These are phyloP conservation scores for Pegoplata infirma DNA, from an alignment of 2,888 invertebrate species.

Conservation along the genomic window DNA sequence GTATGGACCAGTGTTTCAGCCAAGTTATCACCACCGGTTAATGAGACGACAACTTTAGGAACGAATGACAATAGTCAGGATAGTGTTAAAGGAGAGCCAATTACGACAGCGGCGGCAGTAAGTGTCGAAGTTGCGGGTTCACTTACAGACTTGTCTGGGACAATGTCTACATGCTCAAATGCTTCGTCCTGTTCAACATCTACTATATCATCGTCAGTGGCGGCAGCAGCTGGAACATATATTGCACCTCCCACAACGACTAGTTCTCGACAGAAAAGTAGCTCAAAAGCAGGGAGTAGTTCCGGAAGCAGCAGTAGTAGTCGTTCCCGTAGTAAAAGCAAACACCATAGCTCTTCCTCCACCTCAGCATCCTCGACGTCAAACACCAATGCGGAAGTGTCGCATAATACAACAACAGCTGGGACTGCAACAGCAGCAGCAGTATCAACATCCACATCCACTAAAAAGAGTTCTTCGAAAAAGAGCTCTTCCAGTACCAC, in stretches of 20 bases:
- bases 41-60: slow-evolving; percentile 34
- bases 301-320: slow-evolving; percentile 67
- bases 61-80: slow-evolving; percentile 67
- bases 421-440: slow-evolving; percentile 27
- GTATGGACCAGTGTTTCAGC: slow-evolving; percentile 70
- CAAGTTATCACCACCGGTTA: slow-evolving; percentile 61
- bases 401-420: slow-evolving; percentile 47
- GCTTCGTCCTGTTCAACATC: slow-evolving; percentile 67
- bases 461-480: slow-evolving; percentile 56
- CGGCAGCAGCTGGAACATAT: slow-evolving; percentile 29
- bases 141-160: slow-evolving; percentile 62
- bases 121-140: slow-evolving; percentile 64
- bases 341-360: slow-evolving; percentile 58
- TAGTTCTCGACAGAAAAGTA: slow-evolving; percentile 78
- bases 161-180: slow-evolving; percentile 63
- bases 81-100: slow-evolving; percentile 55
- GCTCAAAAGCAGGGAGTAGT: slow-evolving; percentile 67
- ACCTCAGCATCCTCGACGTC: slow-evolving; percentile 51
- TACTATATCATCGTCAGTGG: slow-evolving; percentile 63
- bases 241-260: slow-evolving; percentile 74
- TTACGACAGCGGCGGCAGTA: slow-evolving; percentile 70
- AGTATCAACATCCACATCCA: slow-evolving; percentile 28
- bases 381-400: slow-evolving; percentile 53
- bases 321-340: slow-evolving; percentile 71
- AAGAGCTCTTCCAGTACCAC: slow-evolving; percentile 52